These are phyloP conservation scores for Nothocercus julius DNA, from an alignment of 2,113 vertebrate genomes.

Conservation along the genomic window DNA sequence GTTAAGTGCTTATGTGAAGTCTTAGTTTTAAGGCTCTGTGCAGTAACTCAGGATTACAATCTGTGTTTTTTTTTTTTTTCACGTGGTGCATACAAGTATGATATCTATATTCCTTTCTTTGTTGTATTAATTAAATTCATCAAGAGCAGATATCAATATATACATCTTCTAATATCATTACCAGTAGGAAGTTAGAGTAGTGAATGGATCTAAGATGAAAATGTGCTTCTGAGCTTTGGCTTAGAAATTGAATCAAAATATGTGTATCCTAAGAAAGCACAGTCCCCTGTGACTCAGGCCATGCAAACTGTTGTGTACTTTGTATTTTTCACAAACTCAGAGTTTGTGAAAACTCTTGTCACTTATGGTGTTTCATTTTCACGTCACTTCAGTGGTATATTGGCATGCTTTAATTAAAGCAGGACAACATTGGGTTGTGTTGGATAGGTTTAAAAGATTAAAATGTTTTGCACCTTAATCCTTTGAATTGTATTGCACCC, in stretches of 20 bases:
- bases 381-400: background rate
- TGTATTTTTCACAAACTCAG: background rate
- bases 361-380: background rate
- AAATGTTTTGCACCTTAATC: background rate
- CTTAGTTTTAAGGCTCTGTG: background rate
- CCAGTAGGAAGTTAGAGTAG: background rate
- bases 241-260: background rate
- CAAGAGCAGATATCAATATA: background rate
- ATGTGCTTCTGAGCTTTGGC: background rate
- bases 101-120: background rate
- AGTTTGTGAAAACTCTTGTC: too few species aligned
- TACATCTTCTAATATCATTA: accelerated
- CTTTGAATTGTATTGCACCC: background rate
- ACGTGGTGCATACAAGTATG: background rate
- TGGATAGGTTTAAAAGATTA: background rate
- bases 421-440: background rate
- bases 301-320: background rate
- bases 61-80: background rate
- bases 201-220: background rate
- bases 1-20: background rate
- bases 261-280: background rate
- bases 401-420: background rate
- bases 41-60: background rate
- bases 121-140: background rate
- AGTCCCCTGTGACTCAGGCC: background rate